Percentiles rank a stretch among this genome's conserved stretches.
Conservation (phyloP, 2,113 vertebrate genomes). For the Myotis davidii region DNA sequence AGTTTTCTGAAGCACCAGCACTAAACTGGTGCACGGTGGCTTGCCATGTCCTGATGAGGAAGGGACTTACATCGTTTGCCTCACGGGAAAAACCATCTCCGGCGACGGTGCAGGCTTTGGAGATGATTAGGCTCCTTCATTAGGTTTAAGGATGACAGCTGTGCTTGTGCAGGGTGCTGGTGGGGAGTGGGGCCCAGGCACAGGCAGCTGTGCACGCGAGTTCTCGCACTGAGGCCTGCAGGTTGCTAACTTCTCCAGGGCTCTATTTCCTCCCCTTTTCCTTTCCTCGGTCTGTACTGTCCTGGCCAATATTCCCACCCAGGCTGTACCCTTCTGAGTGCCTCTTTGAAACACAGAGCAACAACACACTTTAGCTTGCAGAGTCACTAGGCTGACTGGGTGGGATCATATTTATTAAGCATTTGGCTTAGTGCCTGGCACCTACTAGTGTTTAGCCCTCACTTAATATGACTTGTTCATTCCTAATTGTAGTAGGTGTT, state of each 20-base stretch:
- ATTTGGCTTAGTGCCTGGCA: neutral
- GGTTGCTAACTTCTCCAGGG: neutral
- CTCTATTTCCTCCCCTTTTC: neutral
- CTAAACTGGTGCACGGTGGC: fast-evolving
- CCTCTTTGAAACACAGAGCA: fast-evolving
- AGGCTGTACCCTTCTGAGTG: neutral
- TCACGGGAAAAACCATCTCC: neutral
- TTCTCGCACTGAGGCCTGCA: neutral
- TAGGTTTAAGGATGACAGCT: neutral
- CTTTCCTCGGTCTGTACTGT: neutral
- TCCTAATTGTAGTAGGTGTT: neutral
- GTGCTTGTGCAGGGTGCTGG: fast-evolving
- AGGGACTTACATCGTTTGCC: too few species aligned
- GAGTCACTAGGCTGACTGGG: neutral
- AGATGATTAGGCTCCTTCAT: neutral
- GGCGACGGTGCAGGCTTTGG: fast-evolving
- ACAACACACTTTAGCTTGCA: fast-evolving
- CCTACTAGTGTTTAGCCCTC: too few species aligned
- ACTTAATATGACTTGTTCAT: neutral
- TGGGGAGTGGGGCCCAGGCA: neutral
- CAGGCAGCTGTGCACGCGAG: too few species aligned
- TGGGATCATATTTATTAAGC: fast-evolving
- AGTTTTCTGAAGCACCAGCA: neutral
- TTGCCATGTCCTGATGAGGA: fast-evolving
- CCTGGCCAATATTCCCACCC: neutral